A percentile compares a stretch with the other conserved stretches of the same genome.
phyloP scores from a whole-genome alignment of 2,888 invertebrate species.

The Hyposoter didymator region DNA sequence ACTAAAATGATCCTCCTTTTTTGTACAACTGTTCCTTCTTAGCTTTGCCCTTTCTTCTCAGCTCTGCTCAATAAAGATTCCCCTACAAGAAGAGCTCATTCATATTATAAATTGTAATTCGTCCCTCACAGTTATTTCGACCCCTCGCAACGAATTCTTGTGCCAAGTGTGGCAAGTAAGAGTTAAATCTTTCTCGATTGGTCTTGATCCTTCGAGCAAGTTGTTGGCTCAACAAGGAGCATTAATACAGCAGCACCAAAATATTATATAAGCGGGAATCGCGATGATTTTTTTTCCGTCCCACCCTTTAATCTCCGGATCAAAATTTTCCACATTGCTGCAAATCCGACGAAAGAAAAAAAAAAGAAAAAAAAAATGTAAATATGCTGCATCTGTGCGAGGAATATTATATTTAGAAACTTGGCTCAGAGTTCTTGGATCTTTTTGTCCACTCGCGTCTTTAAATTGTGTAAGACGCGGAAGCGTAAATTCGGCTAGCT shows the following conservation, averaged over 20 bases:
- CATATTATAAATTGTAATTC: not conserved
- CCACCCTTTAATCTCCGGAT: not conserved
- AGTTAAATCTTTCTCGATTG: not conserved
- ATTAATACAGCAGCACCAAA: not conserved
- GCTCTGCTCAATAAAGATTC: not conserved
- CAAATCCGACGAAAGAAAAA: not conserved
- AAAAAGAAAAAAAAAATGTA: not conserved
- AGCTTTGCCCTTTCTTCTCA: too few relatives aligned
- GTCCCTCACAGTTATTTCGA: not conserved
- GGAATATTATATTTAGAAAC: not conserved
- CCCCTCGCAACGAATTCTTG: not conserved
- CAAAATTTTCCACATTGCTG: not conserved
- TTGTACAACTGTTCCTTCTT: not conserved
- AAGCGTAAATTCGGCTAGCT: constrained; percentile 2
- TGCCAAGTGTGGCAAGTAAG: too few relatives aligned
- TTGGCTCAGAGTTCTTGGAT: not conserved
- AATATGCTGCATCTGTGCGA: not conserved
- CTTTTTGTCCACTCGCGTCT: not conserved
- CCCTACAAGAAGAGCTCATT: not conserved
- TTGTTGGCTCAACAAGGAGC: not conserved
- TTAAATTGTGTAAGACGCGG: constrained; percentile 17
- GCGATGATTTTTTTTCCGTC: not conserved
- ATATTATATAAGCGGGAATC: not conserved
- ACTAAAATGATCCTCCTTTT: not conserved
- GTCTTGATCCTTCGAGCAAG: not conserved